Conservation (phyloP, 2,113 vertebrate genomes). For the Phocoena phocoena region DNA sequence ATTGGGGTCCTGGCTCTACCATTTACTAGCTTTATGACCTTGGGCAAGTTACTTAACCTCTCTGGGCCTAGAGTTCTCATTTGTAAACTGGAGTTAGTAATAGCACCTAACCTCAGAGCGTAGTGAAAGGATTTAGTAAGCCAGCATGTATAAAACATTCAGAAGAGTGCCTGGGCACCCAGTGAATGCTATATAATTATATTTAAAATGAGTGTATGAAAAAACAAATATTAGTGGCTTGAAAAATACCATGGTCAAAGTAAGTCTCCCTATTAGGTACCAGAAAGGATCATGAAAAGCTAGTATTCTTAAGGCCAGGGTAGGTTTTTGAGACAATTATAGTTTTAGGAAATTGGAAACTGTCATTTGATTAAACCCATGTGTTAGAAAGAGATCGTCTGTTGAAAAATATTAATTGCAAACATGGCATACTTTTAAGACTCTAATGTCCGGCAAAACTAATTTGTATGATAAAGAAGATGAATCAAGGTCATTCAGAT, state of each 20-base stretch:
- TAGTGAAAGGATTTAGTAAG: neutral
- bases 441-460: neutral
- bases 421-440: neutral
- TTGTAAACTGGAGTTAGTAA: neutral
- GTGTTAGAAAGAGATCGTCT: neutral
- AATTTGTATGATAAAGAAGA: constrained; percentile 1
- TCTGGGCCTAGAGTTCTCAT: neutral
- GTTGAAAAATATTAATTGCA: neutral
- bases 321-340: neutral
- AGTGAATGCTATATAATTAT: neutral
- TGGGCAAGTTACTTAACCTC: neutral
- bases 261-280: neutral
- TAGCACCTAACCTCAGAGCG: neutral
- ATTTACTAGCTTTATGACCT: neutral
- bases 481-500: neutral
- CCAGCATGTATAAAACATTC: neutral
- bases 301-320: neutral
- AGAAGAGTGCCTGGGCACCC: neutral
- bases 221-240: neutral
- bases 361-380: neutral
- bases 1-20: neutral
- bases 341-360: constrained; percentile 35
- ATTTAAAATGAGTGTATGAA: neutral
- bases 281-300: neutral
- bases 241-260: neutral